These are phyloP conservation scores for Doris montereyensis DNA, from an alignment of 2,888 invertebrate genomes.

Conservation along the genomic window DNA sequence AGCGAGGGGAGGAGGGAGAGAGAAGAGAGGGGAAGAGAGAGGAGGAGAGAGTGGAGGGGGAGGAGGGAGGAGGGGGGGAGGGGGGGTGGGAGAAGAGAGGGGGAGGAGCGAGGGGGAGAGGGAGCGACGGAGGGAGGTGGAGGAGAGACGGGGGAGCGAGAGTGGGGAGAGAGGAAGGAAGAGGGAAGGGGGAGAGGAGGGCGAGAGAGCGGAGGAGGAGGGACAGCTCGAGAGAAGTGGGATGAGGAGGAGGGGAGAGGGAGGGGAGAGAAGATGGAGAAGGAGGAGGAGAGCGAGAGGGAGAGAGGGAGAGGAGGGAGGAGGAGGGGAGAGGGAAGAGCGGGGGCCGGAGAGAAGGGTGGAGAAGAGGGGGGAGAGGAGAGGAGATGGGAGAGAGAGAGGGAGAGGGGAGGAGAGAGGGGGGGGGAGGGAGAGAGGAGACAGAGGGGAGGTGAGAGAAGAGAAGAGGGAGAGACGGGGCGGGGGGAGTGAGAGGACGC, in stretches of 20 bases:
- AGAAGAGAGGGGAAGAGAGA: neutral
- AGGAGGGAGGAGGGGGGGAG: neutral
- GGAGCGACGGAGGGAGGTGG: neutral
- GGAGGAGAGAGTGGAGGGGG: neutral
- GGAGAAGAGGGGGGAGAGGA: neutral
- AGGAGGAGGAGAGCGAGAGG: neutral
- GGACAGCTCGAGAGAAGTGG: neutral
- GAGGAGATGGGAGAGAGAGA: too few species aligned
- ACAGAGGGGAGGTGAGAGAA: neutral
- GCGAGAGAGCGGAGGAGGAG: neutral
- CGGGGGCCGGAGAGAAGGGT: neutral
- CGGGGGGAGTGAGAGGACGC: neutral
- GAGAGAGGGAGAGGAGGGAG: neutral
- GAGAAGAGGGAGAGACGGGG: neutral
- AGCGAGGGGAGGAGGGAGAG: neutral
- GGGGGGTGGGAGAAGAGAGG: neutral
- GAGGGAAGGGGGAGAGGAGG: neutral
- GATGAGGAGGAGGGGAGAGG: neutral
- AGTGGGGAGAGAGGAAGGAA: neutral
- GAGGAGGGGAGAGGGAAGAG: neutral
- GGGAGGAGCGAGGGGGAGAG: neutral
- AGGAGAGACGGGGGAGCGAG: neutral
- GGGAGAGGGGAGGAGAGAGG: neutral
- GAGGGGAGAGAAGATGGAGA: neutral
- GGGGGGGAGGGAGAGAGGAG: neutral